These are phyloP conservation scores for Apeira syringaria DNA, from an alignment of 2,888 invertebrate species.

Conservation along the genomic window DNA sequence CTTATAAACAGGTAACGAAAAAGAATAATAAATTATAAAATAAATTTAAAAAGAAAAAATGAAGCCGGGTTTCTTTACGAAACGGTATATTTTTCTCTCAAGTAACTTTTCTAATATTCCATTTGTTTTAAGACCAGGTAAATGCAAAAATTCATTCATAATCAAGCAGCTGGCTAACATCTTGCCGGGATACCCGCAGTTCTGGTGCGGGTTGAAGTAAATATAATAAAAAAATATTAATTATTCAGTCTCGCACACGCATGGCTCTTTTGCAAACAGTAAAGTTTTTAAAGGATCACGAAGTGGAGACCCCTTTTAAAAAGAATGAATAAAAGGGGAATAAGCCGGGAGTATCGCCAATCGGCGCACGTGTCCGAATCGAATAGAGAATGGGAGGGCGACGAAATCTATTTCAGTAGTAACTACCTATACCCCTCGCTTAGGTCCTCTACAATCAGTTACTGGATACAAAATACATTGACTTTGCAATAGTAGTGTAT, in stretches of 20 bases:
- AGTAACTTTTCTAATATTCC: constrained; percentile 4
- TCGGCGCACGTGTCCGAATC: constrained; percentile 16
- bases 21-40: no score
- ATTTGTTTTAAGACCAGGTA: constrained; percentile 6
- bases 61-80: no score
- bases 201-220: constrained; percentile 5
- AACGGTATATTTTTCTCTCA: background rate
- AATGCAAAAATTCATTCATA: constrained; percentile 10
- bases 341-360: constrained; percentile 8
- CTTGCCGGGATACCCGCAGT: constrained; percentile 4
- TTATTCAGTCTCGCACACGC: constrained; percentile 13
- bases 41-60: no score
- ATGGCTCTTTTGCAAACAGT: constrained; percentile 10
- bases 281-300: constrained; percentile 8
- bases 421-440: no score
- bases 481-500: no score
- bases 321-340: constrained; percentile 11
- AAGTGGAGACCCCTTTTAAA: constrained; percentile 5
- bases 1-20: no score
- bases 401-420: constrained; percentile 14
- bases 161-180: constrained; percentile 9
- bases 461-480: no score
- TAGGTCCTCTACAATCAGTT: no score
- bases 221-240: constrained; percentile 18
- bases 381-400: constrained; percentile 13